phyloP scores from a whole-genome alignment of 1,140 invertebrate genomes.

The Mylabris phalerata region DNA sequence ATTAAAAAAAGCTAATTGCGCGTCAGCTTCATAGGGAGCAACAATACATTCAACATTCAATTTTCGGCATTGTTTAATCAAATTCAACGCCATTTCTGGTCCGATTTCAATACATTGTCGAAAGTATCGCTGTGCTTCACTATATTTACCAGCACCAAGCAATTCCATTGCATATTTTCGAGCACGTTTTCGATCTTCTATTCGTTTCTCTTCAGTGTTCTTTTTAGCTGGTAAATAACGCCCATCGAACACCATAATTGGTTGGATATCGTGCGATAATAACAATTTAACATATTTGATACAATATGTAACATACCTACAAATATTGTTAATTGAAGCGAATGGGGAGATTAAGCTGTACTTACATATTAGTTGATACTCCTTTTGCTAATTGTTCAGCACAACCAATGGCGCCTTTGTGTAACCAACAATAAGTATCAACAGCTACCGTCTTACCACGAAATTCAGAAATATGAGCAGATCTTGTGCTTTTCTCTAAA shows the following conservation, averaged over 20 bases:
- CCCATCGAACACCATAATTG: conserved; percentile 97
- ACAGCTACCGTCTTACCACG: conserved; percentile 79
- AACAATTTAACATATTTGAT: conserved; percentile 37
- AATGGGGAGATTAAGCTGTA: background rate
- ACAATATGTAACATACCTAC: conserved; percentile 58
- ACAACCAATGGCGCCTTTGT: conserved; percentile 92
- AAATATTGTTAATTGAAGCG: conserved; percentile 32
- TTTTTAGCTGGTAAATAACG: conserved; percentile 87
- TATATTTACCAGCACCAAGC: conserved; percentile 64
- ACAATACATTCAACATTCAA: conserved; percentile 85
- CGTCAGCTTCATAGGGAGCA: conserved; percentile 98
- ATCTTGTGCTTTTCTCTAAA: conserved; percentile 71
- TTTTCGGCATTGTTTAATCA: conserved; percentile 70
- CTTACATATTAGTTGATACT: conserved; percentile 78
- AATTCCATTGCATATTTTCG: conserved; percentile 73
- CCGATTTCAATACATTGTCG: conserved; percentile 83
- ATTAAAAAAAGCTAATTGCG: conserved; percentile 92
- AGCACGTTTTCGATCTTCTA: conserved; percentile 56
- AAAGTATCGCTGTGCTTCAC: conserved; percentile 77
- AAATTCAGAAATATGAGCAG: conserved; percentile 63
- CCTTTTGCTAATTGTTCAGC: conserved; percentile 84
- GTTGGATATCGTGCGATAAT: conserved; percentile 62
- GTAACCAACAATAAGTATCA: conserved; percentile 95
- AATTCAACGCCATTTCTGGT: conserved; percentile 80
- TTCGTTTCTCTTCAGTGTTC: conserved; percentile 75